Conservation (phyloP, 1,140 invertebrate genomes). For the Orius laevigatus region DNA sequence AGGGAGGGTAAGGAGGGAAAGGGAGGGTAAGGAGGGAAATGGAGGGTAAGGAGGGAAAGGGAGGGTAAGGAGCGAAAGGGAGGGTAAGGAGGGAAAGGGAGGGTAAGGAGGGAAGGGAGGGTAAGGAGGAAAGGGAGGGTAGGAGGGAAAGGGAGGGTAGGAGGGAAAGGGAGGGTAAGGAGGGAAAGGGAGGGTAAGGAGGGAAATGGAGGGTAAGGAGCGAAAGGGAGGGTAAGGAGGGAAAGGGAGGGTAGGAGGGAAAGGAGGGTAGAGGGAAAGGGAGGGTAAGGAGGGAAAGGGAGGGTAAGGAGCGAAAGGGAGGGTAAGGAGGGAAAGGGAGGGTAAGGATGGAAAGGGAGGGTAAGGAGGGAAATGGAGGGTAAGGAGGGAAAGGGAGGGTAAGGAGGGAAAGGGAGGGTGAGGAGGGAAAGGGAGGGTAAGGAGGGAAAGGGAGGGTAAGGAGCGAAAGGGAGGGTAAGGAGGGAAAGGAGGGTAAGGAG, state of each 20-base stretch:
- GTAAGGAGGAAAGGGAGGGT: too few relatives aligned
- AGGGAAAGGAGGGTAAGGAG: constrained; percentile 10
- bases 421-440: constrained; percentile 13
- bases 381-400: too few relatives aligned
- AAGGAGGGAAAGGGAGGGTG: too few relatives aligned
- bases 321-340: too few relatives aligned
- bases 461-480: constrained; percentile 14
- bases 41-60: too few relatives aligned
- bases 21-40: neutral
- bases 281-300: too few relatives aligned
- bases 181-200: constrained; percentile 10
- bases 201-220: constrained; percentile 8
- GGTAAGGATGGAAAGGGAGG: constrained; percentile 1
- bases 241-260: too few relatives aligned
- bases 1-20: neutral
- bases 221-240: too few relatives aligned
- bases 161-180: constrained; percentile 9
- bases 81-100: constrained; percentile 3
- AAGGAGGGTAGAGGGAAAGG: too few relatives aligned
- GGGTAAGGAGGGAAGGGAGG: constrained; percentile 10
- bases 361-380: constrained; percentile 9
- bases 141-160: too few relatives aligned
- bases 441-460: constrained; percentile 4
- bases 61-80: too few relatives aligned
- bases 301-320: too few relatives aligned